Evolutionary conservation across 2,888 invertebrate species (phyloP).

Genomic region (Drosophila nigritarsus): DNA sequence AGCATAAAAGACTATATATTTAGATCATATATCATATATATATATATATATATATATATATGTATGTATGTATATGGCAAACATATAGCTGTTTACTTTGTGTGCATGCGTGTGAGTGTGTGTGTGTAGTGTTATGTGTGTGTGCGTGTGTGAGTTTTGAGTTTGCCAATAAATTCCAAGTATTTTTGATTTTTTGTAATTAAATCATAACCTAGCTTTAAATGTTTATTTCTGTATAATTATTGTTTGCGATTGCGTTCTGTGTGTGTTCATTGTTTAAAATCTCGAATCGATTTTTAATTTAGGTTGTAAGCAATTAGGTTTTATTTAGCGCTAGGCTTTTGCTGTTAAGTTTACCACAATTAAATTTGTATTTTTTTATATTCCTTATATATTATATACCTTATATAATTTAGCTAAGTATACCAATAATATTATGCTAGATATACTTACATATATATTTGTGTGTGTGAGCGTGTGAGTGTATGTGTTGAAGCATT

Average conservation of each 20-base stretch:
- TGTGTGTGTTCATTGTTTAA: constrained; percentile 54
- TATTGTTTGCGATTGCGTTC: constrained; percentile 37
- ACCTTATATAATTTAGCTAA: constrained; percentile 11
- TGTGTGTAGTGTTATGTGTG: constrained; percentile 3
- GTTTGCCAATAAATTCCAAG: constrained; percentile 68
- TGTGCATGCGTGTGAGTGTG: constrained; percentile 28
- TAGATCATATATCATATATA: constrained; percentile 55
- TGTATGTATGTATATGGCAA: constrained; percentile 47
- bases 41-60: constrained; percentile 40
- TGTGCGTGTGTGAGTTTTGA: too few species aligned
- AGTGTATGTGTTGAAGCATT: constrained; percentile 46
- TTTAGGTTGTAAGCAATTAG: constrained; percentile 35
- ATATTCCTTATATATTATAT: constrained; percentile 11
- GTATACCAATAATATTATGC: constrained; percentile 12
- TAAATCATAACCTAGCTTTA: constrained; percentile 45
- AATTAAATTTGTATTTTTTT: constrained; percentile 59
- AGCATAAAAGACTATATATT: constrained; percentile 66
- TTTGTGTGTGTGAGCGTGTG: background rate
- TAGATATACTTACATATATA: constrained; percentile 11
- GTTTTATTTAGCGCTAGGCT: constrained; percentile 55
- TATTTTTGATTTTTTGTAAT: constrained; percentile 49
- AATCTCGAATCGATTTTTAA: constrained; percentile 28
- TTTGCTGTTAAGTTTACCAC: constrained; percentile 69
- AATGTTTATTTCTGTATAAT: constrained; percentile 43
- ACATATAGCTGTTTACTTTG: constrained; percentile 23